Evolutionary conservation across 2,888 invertebrate genomes (phyloP), one percentile per base, ranked within the genome.

Genomic region (Ecliptopera silaceata): DNA sequence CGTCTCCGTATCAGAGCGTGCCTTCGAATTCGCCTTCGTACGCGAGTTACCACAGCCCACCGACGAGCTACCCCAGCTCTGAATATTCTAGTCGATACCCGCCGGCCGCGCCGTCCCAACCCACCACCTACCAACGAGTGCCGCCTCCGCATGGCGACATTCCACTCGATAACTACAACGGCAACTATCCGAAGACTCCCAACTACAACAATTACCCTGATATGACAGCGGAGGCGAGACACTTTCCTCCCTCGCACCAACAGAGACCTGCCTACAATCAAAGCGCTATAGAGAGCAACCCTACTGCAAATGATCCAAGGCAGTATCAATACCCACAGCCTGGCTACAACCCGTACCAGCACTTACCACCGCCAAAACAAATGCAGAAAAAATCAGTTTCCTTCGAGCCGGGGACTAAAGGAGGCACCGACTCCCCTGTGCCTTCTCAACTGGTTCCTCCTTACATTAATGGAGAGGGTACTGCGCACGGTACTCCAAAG

Each of bases 331-430:
- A 81, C 64, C 49, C 68, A 59, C 86, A 78, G 86, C 92, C 71
- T 80, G 75, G 73, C 22, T 89, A 87, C 63, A 86, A 83, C 57
- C 93, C 94, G 0, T 95, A 95, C 71, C 95, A 95, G 77, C 94
- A 93, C 69, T 88, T 93, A 32, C 92, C 93, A 4, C 88, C 92
- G 4, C 86, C 93, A 8, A 94, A 95, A 68, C 93, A 93, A 69
- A 81, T 94, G 43, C 93, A 92, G 69, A 95, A 95, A 75, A 95
- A 95, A 69, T 92, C 92, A 44, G 95, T 95, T 2, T 95, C 95
- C 63, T 95, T 95, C 69, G 95, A 95, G 73, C 93, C 94, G 0
- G 94, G 94, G 8, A 94, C 95, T 1, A 96, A 95, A 72, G 94
- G 94, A 1, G 94, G 94, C 4, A 83, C 88, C 2, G 92, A 93